These are phyloP conservation scores for Buteo buteo DNA, from an alignment of 2,113 vertebrate species.

Conservation along the genomic window DNA sequence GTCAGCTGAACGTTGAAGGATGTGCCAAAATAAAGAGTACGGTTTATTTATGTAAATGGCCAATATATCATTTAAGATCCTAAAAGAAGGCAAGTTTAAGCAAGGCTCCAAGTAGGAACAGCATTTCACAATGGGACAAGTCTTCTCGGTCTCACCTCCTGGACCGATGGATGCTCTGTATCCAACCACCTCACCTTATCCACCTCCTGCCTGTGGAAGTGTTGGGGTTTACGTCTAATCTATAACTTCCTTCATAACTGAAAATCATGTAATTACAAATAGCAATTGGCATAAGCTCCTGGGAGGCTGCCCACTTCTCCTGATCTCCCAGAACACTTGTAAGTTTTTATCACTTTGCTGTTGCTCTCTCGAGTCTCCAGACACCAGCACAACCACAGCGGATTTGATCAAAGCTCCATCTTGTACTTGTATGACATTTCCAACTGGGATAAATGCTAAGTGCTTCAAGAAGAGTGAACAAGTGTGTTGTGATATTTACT, in stretches of 20 bases:
- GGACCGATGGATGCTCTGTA: neutral
- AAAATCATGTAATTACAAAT: neutral
- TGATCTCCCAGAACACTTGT: neutral
- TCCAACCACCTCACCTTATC: neutral
- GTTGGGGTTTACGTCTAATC: neutral
- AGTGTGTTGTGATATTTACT: neutral
- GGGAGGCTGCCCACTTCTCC: neutral
- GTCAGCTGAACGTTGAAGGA: neutral
- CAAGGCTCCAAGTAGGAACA: neutral
- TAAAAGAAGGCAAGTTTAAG: neutral
- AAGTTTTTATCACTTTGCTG: neutral
- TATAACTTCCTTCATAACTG: neutral
- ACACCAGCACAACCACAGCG: neutral
- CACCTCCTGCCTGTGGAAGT: neutral
- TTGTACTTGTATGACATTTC: neutral
- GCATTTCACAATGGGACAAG: neutral
- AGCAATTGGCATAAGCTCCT: neutral
- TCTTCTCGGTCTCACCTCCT: neutral
- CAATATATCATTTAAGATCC: neutral
- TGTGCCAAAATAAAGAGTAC: neutral
- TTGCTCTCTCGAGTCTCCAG: neutral
- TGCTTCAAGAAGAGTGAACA: neutral
- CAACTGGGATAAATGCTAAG: neutral
- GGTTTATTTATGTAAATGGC: rapidly evolving
- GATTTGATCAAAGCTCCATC: neutral